Evolutionary conservation across 2,113 vertebrate genomes (phyloP).

Genomic region (Crotalus helleri): DNA sequence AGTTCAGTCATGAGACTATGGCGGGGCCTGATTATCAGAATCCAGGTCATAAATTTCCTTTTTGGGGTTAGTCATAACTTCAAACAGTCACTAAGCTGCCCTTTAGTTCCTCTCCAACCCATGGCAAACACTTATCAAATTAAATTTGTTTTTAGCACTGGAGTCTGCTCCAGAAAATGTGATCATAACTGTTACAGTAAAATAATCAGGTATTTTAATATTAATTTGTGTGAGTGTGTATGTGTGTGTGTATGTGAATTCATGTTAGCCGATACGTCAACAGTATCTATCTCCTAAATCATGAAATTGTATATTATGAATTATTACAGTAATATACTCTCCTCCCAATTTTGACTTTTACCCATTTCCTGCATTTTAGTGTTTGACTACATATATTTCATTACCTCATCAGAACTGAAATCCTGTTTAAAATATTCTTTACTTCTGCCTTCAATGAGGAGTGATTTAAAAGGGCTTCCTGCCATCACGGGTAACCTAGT

Average conservation of each 20-base stretch:
- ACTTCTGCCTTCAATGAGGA: not conserved
- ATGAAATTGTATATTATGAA: not conserved
- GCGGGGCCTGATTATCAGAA: too few species aligned
- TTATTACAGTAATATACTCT: not conserved
- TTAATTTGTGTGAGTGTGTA: not conserved
- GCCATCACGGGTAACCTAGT: not conserved
- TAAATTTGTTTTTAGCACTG: not conserved
- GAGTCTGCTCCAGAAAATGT: not conserved
- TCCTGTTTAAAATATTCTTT: not conserved
- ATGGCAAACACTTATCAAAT: not conserved
- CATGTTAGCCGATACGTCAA: not conserved
- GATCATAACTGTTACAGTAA: not conserved
- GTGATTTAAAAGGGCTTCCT: not conserved
- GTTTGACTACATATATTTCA: not conserved
- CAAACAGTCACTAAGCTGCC: not conserved
- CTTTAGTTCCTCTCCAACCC: not conserved
- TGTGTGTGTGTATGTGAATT: not conserved
- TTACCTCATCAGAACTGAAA: conserved; percentile 12
- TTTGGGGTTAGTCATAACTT: too few species aligned
- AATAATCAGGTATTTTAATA: not conserved
- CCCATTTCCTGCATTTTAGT: not conserved
- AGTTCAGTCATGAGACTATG: too few species aligned
- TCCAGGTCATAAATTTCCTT: too few species aligned
- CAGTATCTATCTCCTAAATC: not conserved
- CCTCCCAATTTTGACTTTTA: not conserved